Base-by-base conservation (phyloP, 2,888 invertebrate species). In the Chydorus sphaericus region DNA sequence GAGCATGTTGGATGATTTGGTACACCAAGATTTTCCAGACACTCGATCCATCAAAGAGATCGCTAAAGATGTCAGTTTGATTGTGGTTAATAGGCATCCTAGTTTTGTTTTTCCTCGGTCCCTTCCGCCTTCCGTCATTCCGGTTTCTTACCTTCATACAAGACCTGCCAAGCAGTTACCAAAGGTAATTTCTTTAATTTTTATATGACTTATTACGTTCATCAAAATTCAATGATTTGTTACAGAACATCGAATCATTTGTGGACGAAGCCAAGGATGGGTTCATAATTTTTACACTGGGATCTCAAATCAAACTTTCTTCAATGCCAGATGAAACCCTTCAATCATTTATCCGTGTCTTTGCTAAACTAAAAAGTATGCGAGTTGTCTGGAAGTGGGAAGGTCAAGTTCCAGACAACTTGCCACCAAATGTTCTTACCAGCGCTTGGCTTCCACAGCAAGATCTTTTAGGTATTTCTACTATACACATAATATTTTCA, bases 401-500 rank as follows among this genome's bases (percentile, higher is more conserved):
- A 63, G 20, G n/a, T 16, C 3, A 39, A 11, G 20, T 39, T 20
- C 39, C 39, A 6, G 39, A 39, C 7, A 39, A 39, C 20, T 8
- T 39, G 16, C 20, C 39, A 8, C 5, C 14, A n/a, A 39, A 39
- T 16, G 39, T 39, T 39, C n/a, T n/a, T 4, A 16, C 20, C 3
- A 20, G 16, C 20, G 16, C 16, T 16, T 39, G 39, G 39, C n/a
- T 39, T 8, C 39, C 39, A 20, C 39, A 39, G 39, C 39, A 39
- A 39, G 39, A 39, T 39, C 16, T 39, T 5, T 20, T 39, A 39
- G 39, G 39, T 39, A 44, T 20, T 88, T 66, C 79, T 88, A 57
- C 86, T 82, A 68, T 83, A 88, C 11, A 86, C 86, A 37, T 86
- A n/a, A n/a, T n/a, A n/a, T n/a, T n/a, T n/a, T n/a, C n/a, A n/a